Evolutionary conservation across 2,797 vertebrate genomes (phyloP), one percentile per base, ranked within the genome.

Genomic region (Chelmon rostratus): DNA sequence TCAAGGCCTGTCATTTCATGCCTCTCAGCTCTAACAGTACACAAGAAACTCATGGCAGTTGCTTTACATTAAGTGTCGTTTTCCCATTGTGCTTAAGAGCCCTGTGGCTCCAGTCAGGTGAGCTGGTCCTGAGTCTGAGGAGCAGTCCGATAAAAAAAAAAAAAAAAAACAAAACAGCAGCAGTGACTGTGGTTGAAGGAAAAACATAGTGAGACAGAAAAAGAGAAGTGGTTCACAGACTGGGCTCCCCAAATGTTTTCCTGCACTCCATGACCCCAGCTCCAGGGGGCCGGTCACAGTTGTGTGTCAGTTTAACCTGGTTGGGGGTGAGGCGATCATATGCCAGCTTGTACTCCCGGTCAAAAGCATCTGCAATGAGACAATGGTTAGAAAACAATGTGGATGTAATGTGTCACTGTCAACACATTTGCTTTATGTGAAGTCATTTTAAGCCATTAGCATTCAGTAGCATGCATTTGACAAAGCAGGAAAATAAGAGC

Each of bases 181-280:
- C 82, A 81, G 83, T 76, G 79, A 84, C 57, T 18, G 44, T 70
- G 49, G 53, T 64, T 82, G 42, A 59, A 64, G 49, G 61, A 13
- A 19, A 67, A 58, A 58, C 7, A 57, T 8, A 21, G 49, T 8
- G 23, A 58, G 50, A 54, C 9, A 59, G 23, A 76, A 31, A 4
- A 37, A 46, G 53, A 56, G 50, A 62, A 37, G 6, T 68, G 23
- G 71, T 82, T 95, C 94, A 99, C 92, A 99, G 96, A 88, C 95
- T 96, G 0, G 96, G 97, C 78, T 98, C 96, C 89, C 96, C 97
- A 85, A 99, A 99, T 38, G 96, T 98, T 93, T 96, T 97, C 6
- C 98, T 96, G 91, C 98, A 99, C 87, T 99, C 98, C 97, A 97
- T 98, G 91, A 99, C 98, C 28, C 98, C 98, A 0, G 97, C 96